These are phyloP conservation scores for Pongo pygmaeus DNA, from an alignment of 2,113 vertebrate genomes.

Conservation along the genomic window DNA sequence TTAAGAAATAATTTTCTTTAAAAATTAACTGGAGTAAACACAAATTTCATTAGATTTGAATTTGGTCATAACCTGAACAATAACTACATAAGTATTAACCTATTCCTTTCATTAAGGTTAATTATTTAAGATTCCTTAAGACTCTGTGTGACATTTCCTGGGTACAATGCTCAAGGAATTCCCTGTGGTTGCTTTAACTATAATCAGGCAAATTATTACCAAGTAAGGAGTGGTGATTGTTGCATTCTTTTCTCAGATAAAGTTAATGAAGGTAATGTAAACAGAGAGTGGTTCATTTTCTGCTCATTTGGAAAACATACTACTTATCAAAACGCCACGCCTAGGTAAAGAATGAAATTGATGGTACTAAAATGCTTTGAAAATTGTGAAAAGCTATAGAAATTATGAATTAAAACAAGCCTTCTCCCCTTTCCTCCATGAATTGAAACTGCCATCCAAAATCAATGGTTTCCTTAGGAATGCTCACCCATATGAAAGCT, in stretches of 20 bases:
- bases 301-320: background rate
- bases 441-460: background rate
- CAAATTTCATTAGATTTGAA: background rate
- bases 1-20: slow-evolving; percentile 14
- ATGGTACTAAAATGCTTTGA: background rate
- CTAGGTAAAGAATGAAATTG: background rate
- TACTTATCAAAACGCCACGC: background rate
- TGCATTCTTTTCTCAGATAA: background rate
- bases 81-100: background rate
- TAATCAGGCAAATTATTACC: background rate
- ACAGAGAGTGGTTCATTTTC: background rate
- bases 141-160: background rate
- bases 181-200: background rate
- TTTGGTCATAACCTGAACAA: background rate
- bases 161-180: background rate
- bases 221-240: background rate
- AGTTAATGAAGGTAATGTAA: background rate
- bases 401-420: background rate
- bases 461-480: background rate
- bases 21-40: background rate
- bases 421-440: background rate
- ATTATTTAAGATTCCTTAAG: slow-evolving; percentile 12
- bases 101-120: background rate
- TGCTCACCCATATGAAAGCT: background rate
- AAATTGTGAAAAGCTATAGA: slow-evolving; percentile 21